phyloP scores from a whole-genome alignment of 2,888 invertebrate species.

The Pediacus dermestoides region DNA sequence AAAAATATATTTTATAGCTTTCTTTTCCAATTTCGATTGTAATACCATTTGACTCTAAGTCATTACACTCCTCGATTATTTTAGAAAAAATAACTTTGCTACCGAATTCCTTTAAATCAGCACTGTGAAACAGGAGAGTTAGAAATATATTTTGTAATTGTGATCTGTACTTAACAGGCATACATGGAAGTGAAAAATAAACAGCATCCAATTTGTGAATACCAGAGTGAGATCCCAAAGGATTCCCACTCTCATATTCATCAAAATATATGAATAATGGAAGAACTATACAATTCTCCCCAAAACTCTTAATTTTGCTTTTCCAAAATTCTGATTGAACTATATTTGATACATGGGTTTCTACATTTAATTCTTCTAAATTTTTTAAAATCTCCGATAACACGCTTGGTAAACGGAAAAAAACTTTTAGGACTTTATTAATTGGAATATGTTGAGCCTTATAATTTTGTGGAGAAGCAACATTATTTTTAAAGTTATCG shows the following conservation, averaged over 20 bases:
- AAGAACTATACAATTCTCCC: background rate
- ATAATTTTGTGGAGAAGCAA: background rate
- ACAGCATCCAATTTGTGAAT: constrained; percentile 28
- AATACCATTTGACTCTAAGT: constrained; percentile 23
- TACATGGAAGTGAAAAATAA: constrained; percentile 23
- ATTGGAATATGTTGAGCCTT: background rate
- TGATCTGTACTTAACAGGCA: constrained; percentile 21
- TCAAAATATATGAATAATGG: constrained; percentile 24
- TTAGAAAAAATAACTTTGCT: constrained; percentile 24
- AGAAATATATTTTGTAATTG: constrained; percentile 29
- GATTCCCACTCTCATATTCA: constrained; percentile 28
- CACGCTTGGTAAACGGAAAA: background rate
- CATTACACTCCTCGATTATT: constrained; percentile 24
- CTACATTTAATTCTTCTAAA: background rate
- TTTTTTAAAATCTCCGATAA: background rate
- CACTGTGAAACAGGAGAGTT: constrained; percentile 23
- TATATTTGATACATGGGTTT: background rate
- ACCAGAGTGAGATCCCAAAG: constrained; percentile 25
- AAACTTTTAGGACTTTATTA: background rate
- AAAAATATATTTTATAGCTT: constrained; percentile 19
- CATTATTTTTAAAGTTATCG: background rate
- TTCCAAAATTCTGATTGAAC: constrained; percentile 2
- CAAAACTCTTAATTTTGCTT: background rate
- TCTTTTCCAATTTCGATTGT: constrained; percentile 15
- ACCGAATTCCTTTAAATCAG: constrained; percentile 21